Conservation (phyloP, 2,888 invertebrate genomes). For the Julus scandinavius region DNA sequence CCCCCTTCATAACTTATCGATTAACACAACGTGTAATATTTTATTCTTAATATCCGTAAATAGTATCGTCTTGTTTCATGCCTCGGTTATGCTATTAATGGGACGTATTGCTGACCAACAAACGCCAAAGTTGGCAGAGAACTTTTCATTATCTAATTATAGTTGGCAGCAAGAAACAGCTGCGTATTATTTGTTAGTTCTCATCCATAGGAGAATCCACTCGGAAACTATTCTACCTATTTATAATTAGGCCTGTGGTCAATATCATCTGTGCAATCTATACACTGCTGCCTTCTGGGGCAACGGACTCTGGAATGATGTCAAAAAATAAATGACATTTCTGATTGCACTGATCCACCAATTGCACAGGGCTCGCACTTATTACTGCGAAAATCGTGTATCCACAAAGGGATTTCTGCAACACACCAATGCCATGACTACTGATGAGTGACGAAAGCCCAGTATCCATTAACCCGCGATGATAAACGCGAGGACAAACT, state of each 20-base stretch:
- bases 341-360: background rate
- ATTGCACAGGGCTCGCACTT: background rate
- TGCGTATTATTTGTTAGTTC: background rate
- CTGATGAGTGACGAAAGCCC: conserved; percentile 40
- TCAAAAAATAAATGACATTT: conserved; percentile 43
- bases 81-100: background rate
- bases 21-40: background rate
- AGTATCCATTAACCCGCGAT: background rate
- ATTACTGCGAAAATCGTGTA: background rate
- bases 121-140: background rate
- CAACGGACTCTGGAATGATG: conserved; percentile 8
- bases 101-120: background rate
- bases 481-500: background rate
- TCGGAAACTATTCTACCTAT: conserved; percentile 25
- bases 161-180: background rate
- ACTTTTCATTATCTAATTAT: background rate
- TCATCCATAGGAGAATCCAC: background rate
- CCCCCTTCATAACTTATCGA: background rate
- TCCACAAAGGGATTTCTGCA: conserved; percentile 4
- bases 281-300: background rate
- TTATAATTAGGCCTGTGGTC: conserved; percentile 6
- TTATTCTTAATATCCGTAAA: background rate
- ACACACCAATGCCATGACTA: conserved; percentile 22
- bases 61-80: background rate
- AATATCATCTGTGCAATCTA: background rate